Percentiles rank a stretch among this genome's conserved stretches.
Evolutionary conservation across 2,113 vertebrate species (phyloP).

Genomic region (Delphinapterus leucas): DNA sequence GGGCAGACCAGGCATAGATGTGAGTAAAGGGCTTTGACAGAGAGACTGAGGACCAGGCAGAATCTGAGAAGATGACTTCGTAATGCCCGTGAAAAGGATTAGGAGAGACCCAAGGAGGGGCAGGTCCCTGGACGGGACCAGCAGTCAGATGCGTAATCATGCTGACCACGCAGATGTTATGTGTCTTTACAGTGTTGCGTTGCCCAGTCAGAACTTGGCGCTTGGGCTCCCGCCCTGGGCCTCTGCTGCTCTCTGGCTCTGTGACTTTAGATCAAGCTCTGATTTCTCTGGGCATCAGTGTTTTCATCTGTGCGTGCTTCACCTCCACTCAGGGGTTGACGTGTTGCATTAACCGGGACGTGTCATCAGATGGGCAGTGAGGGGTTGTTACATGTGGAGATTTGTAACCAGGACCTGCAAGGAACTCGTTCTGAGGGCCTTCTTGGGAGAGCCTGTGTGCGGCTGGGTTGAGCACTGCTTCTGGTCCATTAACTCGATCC

Average conservation of each 20-base stretch:
- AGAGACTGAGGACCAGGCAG: background rate
- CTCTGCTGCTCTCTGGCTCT: background rate
- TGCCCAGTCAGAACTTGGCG: background rate
- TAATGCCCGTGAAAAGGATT: background rate
- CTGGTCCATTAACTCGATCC: background rate
- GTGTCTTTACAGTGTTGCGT: fast-evolving
- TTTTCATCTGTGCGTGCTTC: background rate
- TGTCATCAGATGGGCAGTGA: background rate
- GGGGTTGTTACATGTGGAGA: background rate
- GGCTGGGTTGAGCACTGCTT: background rate
- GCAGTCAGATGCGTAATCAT: too few species aligned
- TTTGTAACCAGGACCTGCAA: background rate
- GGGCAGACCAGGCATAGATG: too few species aligned
- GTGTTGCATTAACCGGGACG: background rate
- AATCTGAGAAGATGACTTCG: background rate
- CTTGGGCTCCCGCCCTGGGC: background rate
- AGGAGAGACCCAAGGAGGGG: background rate
- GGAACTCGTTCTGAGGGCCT: background rate
- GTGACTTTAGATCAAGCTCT: background rate
- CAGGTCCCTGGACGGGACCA: background rate
- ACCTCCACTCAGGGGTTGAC: background rate
- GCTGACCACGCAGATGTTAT: fast-evolving
- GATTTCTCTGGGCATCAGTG: background rate
- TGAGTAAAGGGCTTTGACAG: background rate
- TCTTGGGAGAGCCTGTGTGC: background rate